Evolutionary conservation across 2,113 vertebrate species (phyloP), one percentile per base, ranked within the genome.

Genomic region (Puma concolor): DNA sequence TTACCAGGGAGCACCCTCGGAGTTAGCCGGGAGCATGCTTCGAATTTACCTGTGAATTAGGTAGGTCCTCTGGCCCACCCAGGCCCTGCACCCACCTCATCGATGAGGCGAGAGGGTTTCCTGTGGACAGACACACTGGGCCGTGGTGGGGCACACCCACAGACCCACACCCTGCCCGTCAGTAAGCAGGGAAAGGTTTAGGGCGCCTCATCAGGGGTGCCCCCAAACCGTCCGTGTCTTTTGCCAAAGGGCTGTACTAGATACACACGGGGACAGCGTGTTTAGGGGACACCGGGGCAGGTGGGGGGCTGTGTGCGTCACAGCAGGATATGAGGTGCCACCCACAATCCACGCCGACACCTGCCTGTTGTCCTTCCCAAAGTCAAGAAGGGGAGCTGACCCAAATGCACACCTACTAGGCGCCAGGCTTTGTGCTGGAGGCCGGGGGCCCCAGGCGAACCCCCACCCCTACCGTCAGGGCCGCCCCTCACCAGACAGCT

Each of bases 161-260:
- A 25, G 41, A 38, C 5, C 52, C 36, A 41, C 16, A 57, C 54
- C 21, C 54, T 7, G 54, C 54, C 54, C 5, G 1, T 19, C 54
- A 54, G 54, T 57, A 57, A 27, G 64, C 5, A 7, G 15, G 14
- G 25, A 12, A 25, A n/a, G 5, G 31, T 4, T 29, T 21, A 14
- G 44, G 31, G 0, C 0, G 17, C 17, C 5, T 19, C 5, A 21
- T 4, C 1, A 7, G 4, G 16, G 33, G 23, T 12, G 19, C 4
- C 57, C 54, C 60, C n/a, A 13, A 79, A 29, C 0, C 0, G 11
- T 1, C 17, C 2, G 2, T 21, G 41, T 17, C 76, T n/a, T 13
- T 1, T 19, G n/a, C 44, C 19, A 21, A 76, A 23, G 23, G 52
- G 21, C 15, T 2, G 11, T 5, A 29, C 13, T 21, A 5, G 41